A percentile compares a stretch with the other conserved stretches of the same genome.
These are phyloP conservation scores for Lysandra bellargus DNA, from an alignment of 2,888 invertebrate genomes.

Conservation along the genomic window DNA sequence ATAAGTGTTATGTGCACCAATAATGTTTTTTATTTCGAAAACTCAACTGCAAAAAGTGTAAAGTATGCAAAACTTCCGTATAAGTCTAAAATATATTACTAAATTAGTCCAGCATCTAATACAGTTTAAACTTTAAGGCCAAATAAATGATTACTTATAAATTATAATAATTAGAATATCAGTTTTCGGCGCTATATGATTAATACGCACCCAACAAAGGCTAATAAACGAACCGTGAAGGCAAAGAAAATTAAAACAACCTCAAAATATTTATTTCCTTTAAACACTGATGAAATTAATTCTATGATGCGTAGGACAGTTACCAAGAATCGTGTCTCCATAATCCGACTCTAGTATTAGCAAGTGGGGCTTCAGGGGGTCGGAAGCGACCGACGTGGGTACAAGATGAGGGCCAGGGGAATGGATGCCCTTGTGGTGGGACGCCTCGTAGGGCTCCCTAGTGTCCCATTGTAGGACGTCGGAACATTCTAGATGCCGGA, in stretches of 20 bases:
- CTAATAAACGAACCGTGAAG: constrained; percentile 36
- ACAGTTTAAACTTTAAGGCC: background rate
- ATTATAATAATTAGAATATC: background rate
- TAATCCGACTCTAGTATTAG: constrained; percentile 60
- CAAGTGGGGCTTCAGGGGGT: constrained; percentile 69
- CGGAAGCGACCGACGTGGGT: constrained; percentile 79
- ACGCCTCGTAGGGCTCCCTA: constrained; percentile 61
- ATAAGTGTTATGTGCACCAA: constrained; percentile 76
- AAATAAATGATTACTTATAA: background rate
- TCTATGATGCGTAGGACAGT: constrained; percentile 62
- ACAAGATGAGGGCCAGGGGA: constrained; percentile 71
- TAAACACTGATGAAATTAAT: constrained; percentile 52
- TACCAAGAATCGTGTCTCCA: constrained; percentile 81
- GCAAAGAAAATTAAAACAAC: background rate
- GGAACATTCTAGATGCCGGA: constrained; percentile 78
- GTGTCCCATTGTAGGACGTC: constrained; percentile 82
- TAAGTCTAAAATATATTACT: background rate
- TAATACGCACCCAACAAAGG: constrained; percentile 35
- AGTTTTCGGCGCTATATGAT: background rate
- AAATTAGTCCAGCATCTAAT: background rate
- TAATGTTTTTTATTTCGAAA: constrained; percentile 36
- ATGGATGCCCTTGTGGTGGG: constrained; percentile 73
- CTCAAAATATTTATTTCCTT: background rate
- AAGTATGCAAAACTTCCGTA: background rate
- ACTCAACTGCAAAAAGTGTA: background rate